Conservation (phyloP, 1,140 invertebrate species). For the Heliconius congener region DNA sequence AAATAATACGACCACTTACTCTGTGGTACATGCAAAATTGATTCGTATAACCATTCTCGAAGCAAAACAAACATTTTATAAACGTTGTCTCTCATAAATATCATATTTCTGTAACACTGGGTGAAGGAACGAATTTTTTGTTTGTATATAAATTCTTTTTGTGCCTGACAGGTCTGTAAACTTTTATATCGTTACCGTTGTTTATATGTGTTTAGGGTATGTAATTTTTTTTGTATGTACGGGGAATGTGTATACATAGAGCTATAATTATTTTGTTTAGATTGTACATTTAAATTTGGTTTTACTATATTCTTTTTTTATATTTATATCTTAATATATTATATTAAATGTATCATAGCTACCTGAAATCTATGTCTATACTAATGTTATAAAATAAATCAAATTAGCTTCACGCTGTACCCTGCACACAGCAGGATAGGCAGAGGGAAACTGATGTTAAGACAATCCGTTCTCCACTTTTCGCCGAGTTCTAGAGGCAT, state of each 20-base stretch:
- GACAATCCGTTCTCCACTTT: no score
- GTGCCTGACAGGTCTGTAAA: constrained; percentile 1
- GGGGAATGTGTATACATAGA: neutral
- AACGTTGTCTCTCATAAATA: constrained; percentile 8
- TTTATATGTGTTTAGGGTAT: neutral
- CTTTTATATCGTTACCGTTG: neutral
- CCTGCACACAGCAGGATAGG: no score
- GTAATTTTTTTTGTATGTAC: neutral
- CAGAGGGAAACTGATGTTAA: no score
- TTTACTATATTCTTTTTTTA: no score
- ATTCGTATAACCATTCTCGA: neutral
- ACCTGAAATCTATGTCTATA: no score
- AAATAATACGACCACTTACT: neutral
- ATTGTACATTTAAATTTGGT: no score
- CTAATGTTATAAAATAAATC: no score
- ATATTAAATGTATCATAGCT: no score
- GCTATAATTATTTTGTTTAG: no score
- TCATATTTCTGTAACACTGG: constrained; percentile 8
- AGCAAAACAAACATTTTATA: constrained; percentile 13
- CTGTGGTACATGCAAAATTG: constrained; percentile 2
- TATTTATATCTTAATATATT: no score
- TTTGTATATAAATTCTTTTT: constrained; percentile 11
- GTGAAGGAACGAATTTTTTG: neutral
- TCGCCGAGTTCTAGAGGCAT: no score
- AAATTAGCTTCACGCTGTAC: no score